Percentiles rank a stretch among this genome's conserved stretches.
phyloP scores from a whole-genome alignment of 1,140 invertebrate genomes.

The Aphis craccivora region DNA sequence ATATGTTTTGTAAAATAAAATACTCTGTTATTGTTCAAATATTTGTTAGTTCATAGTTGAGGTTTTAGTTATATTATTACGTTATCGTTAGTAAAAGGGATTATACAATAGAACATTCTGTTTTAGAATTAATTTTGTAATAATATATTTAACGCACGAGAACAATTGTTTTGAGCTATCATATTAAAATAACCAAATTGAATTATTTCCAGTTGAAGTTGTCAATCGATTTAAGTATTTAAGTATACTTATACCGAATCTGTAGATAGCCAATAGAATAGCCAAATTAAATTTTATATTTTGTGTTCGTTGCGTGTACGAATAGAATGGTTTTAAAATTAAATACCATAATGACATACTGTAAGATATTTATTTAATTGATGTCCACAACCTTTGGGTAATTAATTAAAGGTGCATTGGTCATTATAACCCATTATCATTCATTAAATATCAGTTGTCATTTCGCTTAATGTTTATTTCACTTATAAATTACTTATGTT shows the following conservation, averaged over 20 bases:
- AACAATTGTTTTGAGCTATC: background rate
- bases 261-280: background rate
- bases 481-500: too few relatives aligned
- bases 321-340: background rate
- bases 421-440: background rate
- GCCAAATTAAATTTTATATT: background rate
- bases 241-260: background rate
- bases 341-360: background rate
- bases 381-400: background rate
- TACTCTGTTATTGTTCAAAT: background rate
- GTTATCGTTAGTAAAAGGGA: background rate
- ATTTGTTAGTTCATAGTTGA: background rate
- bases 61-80: background rate
- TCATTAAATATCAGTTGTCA: background rate
- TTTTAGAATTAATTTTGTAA: background rate
- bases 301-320: background rate
- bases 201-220: background rate
- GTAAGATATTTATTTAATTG: background rate
- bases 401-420: background rate
- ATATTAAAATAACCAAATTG: background rate
- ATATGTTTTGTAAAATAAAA: background rate
- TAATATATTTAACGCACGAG: background rate
- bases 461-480: too few relatives aligned
- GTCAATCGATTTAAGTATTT: background rate
- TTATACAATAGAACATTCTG: background rate